Conservation (phyloP, 2,888 invertebrate species). For the Heteromyza rotundicornis region DNA sequence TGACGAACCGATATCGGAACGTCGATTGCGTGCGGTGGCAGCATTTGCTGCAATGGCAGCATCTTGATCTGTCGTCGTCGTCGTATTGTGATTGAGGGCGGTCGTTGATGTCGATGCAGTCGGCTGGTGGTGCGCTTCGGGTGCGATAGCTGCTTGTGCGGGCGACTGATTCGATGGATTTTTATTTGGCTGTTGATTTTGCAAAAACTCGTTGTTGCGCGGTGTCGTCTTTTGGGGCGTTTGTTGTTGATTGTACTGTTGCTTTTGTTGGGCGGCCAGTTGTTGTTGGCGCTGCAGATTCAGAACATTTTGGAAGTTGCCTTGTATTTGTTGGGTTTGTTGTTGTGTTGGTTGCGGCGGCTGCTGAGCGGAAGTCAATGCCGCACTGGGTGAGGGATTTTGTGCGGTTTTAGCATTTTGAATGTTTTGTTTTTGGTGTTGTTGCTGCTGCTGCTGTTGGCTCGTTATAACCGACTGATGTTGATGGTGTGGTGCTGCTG, state of each 20-base stretch:
- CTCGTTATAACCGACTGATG: slow-evolving; percentile 32
- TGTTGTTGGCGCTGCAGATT: slow-evolving; percentile 45
- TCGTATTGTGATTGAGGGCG: slow-evolving; percentile 53
- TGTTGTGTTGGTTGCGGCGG: slow-evolving; percentile 21
- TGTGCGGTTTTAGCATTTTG: not conserved
- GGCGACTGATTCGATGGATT: slow-evolving; percentile 64
- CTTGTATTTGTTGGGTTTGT: slow-evolving; percentile 40
- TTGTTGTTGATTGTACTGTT: slow-evolving; percentile 28
- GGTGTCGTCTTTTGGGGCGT: slow-evolving; percentile 42
- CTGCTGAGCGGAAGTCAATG: slow-evolving; percentile 6
- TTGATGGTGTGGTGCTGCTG: slow-evolving; percentile 24
- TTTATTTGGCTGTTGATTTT: slow-evolving; percentile 42
- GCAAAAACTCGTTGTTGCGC: slow-evolving; percentile 43
- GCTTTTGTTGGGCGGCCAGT: slow-evolving; percentile 28
- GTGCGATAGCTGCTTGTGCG: slow-evolving; percentile 70
- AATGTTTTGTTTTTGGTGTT: slow-evolving; percentile 21
- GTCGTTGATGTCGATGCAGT: slow-evolving; percentile 13
- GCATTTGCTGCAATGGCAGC: slow-evolving; percentile 63
- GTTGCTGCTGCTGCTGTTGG: slow-evolving; percentile 23
- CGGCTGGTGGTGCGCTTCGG: slow-evolving; percentile 43
- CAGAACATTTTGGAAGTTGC: slow-evolving; percentile 50
- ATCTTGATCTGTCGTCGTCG: slow-evolving; percentile 63
- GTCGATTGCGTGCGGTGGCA: not conserved
- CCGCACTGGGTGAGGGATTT: not conserved
- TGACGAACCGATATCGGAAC: slow-evolving; percentile 30